Conservation (phyloP, 2,888 invertebrate genomes). For the Drosophila longiperda region DNA sequence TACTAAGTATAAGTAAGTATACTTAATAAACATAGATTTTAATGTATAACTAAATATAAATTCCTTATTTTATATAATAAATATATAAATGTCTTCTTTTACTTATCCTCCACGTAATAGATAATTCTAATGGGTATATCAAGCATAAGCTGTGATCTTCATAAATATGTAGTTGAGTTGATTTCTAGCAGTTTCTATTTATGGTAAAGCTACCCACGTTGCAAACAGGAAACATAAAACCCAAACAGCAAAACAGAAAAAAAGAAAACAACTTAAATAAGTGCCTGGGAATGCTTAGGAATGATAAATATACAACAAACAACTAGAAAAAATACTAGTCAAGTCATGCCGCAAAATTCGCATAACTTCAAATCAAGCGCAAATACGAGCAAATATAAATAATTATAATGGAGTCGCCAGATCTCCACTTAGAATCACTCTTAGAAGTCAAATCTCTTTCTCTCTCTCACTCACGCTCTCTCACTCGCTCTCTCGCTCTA, state of each 20-base stretch:
- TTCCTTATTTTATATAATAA: not conserved
- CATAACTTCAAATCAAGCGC: constrained; percentile 75
- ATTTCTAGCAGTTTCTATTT: not conserved
- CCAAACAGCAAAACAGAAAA: not conserved
- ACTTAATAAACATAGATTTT: not conserved
- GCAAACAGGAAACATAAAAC: constrained; percentile 40
- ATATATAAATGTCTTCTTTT: not conserved
- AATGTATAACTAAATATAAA: not conserved
- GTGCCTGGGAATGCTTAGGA: constrained; percentile 33
- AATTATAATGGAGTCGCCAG: constrained; percentile 51
- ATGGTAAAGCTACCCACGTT: not conserved
- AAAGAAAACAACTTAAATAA: constrained; percentile 12
- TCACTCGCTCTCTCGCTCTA: not conserved
- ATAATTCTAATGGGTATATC: not conserved
- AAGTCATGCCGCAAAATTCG: constrained; percentile 30
- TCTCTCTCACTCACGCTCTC: not conserved
- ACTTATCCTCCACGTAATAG: not conserved
- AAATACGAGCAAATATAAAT: constrained; percentile 57
- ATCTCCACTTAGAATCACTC: constrained; percentile 50
- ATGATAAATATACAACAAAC: constrained; percentile 16
- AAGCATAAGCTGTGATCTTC: not conserved
- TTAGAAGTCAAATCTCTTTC: constrained; percentile 30
- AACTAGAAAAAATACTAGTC: constrained; percentile 5
- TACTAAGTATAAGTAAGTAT: no score
- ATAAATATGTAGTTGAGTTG: not conserved